phyloP scores from a whole-genome alignment of 2,797 vertebrate genomes.

The Cheracebus regulus region DNA sequence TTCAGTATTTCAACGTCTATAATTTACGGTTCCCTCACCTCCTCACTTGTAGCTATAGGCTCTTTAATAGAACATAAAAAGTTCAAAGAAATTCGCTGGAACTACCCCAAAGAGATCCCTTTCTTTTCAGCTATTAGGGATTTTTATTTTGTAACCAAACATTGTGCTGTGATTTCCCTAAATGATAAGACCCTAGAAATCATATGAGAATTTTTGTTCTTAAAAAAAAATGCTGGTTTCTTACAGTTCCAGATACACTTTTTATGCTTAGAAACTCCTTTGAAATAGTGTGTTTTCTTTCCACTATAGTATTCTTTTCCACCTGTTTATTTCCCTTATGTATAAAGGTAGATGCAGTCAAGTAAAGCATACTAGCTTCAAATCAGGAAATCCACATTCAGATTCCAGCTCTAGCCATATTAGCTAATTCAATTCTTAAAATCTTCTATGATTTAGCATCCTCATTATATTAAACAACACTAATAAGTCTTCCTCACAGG shows the following conservation, averaged over 20 bases:
- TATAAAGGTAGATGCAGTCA: not conserved
- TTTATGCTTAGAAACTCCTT: not conserved
- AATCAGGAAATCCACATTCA: not conserved
- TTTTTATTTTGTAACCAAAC: conserved; percentile 20
- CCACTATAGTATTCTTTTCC: not conserved
- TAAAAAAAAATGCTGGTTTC: not conserved
- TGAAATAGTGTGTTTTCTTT: not conserved
- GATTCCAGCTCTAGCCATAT: not conserved
- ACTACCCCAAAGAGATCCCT: not conserved
- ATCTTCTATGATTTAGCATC: not conserved
- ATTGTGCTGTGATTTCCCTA: not conserved
- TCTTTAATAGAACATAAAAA: not conserved
- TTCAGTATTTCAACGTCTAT: not conserved
- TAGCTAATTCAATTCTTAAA: not conserved
- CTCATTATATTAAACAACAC: not conserved
- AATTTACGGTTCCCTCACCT: conserved; percentile 18
- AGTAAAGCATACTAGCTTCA: not conserved
- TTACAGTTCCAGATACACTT: not conserved
- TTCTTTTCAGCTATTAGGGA: not conserved
- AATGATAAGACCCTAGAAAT: not conserved
- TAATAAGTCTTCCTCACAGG: not conserved
- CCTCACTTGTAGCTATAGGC: not conserved
- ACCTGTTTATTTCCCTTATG: not conserved
- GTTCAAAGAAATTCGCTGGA: conserved; percentile 22
- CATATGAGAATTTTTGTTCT: not conserved